A percentile compares a stretch with the other conserved stretches of the same genome.
These are phyloP conservation scores for Streptopelia turtur DNA, from an alignment of 2,797 vertebrate genomes.

Conservation along the genomic window DNA sequence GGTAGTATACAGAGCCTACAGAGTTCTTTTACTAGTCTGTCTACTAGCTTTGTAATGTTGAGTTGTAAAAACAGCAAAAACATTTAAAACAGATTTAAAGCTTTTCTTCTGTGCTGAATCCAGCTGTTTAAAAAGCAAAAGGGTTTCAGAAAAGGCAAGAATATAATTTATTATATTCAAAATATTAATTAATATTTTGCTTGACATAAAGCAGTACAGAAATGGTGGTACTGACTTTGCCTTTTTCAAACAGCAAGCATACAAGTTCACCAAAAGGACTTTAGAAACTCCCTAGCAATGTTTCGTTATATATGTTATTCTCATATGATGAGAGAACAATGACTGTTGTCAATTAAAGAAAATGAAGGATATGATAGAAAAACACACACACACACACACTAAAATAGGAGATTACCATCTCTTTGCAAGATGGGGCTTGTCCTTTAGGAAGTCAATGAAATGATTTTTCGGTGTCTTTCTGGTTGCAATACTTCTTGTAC, in stretches of 20 bases:
- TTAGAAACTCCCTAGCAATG: not conserved
- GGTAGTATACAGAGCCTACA: not conserved
- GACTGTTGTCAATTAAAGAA: not conserved
- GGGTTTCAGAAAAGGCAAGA: not conserved
- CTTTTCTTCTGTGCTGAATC: not conserved
- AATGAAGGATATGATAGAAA: rapidly evolving
- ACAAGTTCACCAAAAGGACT: not conserved
- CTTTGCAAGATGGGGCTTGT: not conserved
- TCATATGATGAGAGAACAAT: not conserved
- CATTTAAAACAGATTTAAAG: slow-evolving; percentile 8
- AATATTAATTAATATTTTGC: not conserved
- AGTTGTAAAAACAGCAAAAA: not conserved
- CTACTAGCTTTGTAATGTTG: not conserved
- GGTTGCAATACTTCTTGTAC: not conserved
- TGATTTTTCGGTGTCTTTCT: not conserved
- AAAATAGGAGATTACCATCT: not conserved
- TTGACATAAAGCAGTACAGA: not conserved
- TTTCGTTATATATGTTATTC: not conserved
- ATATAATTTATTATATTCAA: not conserved
- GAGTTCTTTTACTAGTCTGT: not conserved
- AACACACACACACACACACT: not conserved
- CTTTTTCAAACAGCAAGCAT: not conserved
- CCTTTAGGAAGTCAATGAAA: not conserved
- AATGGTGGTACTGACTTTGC: not conserved
- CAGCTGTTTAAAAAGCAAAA: not conserved